Evolutionary conservation across 2,888 invertebrate genomes (phyloP), one percentile per base, ranked within the genome.

Genomic region (Monochamus alternatus): DNA sequence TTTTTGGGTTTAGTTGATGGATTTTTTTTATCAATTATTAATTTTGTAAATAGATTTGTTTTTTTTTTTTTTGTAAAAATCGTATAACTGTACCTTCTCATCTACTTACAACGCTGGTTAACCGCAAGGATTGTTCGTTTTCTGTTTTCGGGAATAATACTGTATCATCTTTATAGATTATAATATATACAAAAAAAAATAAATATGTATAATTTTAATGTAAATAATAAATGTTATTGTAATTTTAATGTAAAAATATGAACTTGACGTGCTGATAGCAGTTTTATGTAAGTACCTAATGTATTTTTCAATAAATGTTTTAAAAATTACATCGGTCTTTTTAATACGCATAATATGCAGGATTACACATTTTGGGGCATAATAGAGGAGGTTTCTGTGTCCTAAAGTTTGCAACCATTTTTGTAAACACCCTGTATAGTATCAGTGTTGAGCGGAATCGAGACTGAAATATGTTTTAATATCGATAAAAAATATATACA

Each of bases 231-330:
- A 69, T 59, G 71, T 71, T 76, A 55, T 69, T 65, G 44, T 65
- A 58, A 73, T 63, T 73, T 38, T 67, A 70, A 55, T 76, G 73
- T 69, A 76, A 69, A 70, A 55, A 51, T 73, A 68, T 76, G 64
- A 58, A 65, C 38, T 65, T 43, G 59, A 72, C 66, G 52, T 58
- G 73, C 63, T 76, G 73, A 47, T 66, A 66, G 62, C 64, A 70
- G 52, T 4, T 66, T 47, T 60, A 70, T 73, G 62, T 69, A 70
- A 71, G 66, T 76, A 64, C 69, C n/a, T 55, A 12, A 14, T 73
- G 76, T 76, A 76, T 76, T 76, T 76, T 76, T 73, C 66, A 76
- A 76, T 76, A 76, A 76, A 76, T 76, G 70, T 73, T 74, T 70
- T 70, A 51, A 76, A 69, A 69, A 69, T 60, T n/a, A 58, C 12